Percentiles rank a stretch among this genome's conserved stretches.
phyloP scores from a whole-genome alignment of 2,888 invertebrate genomes.

The Xanthorhoe spadicearia region DNA sequence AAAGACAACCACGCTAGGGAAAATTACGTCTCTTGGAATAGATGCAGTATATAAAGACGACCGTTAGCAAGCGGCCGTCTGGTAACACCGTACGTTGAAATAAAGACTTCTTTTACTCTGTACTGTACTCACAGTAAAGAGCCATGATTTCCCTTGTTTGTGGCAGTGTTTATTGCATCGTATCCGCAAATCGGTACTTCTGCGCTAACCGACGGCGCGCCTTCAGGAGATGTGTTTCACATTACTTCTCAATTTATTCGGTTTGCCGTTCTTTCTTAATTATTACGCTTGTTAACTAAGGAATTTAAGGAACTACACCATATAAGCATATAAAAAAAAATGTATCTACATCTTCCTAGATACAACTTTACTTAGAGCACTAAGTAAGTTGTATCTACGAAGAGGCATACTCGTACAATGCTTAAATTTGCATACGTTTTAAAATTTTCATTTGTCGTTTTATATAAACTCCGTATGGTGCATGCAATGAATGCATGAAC shows the following conservation, averaged over 20 bases:
- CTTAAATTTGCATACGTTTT: not conserved
- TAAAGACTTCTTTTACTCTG: not conserved
- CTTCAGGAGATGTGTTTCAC: not conserved
- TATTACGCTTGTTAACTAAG: not conserved
- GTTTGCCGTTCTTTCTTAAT: not conserved
- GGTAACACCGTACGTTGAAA: not conserved
- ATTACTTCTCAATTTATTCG: not conserved
- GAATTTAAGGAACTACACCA: not conserved
- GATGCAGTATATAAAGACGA: not conserved
- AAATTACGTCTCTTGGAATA: too few species aligned
- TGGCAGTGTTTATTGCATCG: constrained; percentile 9
- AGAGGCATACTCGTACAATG: not conserved
- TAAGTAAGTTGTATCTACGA: not conserved
- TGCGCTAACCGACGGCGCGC: not conserved
- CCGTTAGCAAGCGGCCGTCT: not conserved
- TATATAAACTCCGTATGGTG: not conserved
- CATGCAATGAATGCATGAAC: constrained; percentile 20
- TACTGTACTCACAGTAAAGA: not conserved
- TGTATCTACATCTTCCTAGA: too few species aligned
- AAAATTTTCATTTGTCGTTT: not conserved
- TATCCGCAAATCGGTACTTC: constrained; percentile 5
- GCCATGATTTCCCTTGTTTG: constrained; percentile 8
- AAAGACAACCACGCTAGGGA: too few species aligned
- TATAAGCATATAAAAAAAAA: too few species aligned
- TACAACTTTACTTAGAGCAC: too few species aligned